Conservation (phyloP, 1,140 invertebrate species). For the Propsilocerus akamusi region DNA sequence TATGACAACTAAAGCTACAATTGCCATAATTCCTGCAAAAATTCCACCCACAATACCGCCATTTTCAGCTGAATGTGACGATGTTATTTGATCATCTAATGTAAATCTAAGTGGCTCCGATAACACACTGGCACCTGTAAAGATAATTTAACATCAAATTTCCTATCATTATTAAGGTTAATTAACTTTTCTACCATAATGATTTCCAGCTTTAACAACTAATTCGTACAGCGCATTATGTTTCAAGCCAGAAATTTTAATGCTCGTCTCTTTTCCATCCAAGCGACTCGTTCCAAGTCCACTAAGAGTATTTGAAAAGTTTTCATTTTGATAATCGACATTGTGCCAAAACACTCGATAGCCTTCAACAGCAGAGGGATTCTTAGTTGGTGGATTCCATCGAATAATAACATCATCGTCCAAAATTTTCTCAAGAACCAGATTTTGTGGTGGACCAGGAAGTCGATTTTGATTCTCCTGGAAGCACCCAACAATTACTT, state of each 20-base stretch:
- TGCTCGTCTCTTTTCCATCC: constrained; percentile 48
- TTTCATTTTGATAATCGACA: constrained; percentile 21
- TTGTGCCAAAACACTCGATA: constrained; percentile 51
- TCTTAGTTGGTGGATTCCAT: constrained; percentile 63
- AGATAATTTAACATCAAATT: background rate
- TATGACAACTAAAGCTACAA: constrained; percentile 28
- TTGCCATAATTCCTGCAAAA: constrained; percentile 41
- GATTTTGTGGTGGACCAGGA: constrained; percentile 56
- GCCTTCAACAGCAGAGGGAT: constrained; percentile 61
- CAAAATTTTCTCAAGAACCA: constrained; percentile 34
- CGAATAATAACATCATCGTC: constrained; percentile 22
- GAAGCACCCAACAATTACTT: constrained; percentile 60
- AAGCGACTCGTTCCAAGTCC: constrained; percentile 34
- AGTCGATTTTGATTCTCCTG: constrained; percentile 53
- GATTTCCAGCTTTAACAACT: constrained; percentile 63
- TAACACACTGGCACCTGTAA: constrained; percentile 46
- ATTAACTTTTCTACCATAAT: constrained; percentile 27
- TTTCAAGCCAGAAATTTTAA: constrained; percentile 45
- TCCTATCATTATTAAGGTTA: background rate
- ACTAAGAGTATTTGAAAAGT: constrained; percentile 5
- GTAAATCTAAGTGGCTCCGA: constrained; percentile 52
- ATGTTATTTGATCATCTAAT: constrained; percentile 44
- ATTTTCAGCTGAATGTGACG: constrained; percentile 27
- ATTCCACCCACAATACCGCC: constrained; percentile 45
- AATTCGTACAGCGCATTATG: constrained; percentile 56